Evolutionary conservation across 2,888 invertebrate species (phyloP), one percentile per base, ranked within the genome.

Genomic region (Charanyca ferruginea): DNA sequence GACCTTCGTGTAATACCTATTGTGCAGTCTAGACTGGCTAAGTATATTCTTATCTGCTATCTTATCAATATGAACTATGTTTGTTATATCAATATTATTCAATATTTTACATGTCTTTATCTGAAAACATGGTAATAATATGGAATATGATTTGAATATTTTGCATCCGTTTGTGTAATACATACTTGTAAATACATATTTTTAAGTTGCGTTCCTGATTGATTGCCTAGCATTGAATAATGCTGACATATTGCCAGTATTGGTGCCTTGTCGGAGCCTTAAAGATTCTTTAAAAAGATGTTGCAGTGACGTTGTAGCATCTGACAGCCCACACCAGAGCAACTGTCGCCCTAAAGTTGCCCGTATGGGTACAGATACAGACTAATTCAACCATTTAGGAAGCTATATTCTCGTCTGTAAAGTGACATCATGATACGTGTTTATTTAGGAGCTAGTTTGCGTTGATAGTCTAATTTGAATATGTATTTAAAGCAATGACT

Each of bases 401-500:
- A 68, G 74, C 58, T 52, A 41, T 65, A 52, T 42, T 61, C 51
- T 55, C 22, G 45, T 49, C 51, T 67, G 23, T 38, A n/a, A 61
- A 38, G 47, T 75, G 70, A 66, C 75, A 79, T 74, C 79, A 77
- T 69, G 52, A 69, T 55, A 74, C 69, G 65, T 79, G 65, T 45
- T 65, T 79, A 55, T 62, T n/a, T 64, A 61, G 59, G 53, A 59
- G 77, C 35, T 51, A 45, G 20, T 63, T 59, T 58, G 45, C 53
- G 57, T 45, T 59, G 64, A 57, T 73, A 55, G 47, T 45, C 41
- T 48, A 4, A 62, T 60, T 60, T 77, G 22, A 48, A 53, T 59
- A 45, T 32, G 25, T 68, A 53, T n/a, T 20, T 49, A 47, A 70
- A 53, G 20, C 45, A 77, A 41, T 54, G 51, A 1, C 23, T 45